Base-by-base conservation (phyloP, 1,140 invertebrate species). In the Monochamus saltuarius region DNA sequence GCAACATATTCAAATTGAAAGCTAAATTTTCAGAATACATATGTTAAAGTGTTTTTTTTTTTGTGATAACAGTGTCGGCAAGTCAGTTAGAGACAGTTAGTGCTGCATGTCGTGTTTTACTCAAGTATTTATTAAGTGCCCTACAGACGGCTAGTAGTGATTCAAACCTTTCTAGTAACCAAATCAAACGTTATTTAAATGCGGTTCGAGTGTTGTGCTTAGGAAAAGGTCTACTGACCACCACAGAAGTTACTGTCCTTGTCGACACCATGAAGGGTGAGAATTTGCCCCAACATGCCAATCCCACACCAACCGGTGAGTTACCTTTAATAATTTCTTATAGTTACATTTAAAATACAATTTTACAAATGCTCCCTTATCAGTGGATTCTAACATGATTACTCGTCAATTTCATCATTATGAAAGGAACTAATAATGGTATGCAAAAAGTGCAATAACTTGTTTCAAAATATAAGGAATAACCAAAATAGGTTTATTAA, bases 201-300 rank as follows among this genome's bases (percentile, higher is more conserved):
- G 82, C 85, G 4, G 82, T 87, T 59, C 78, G 79, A 58, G 82
- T 84, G 11, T 69, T 87, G 60, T 87, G 85, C 63, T 79, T 78
- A 17, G 85, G 84, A 10, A 79, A 81, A 47, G 81, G 82, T 36
- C 72, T 82, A 19, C 77, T 87, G 4, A 79, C 80, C 13, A 78
- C 80, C 40, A 69, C 79, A 4, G 85, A 87, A 72, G 82, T 89
- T 56, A 76, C 83, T 16, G 81, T 83, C 19, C 79, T 89, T 11
- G 82, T 83, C 11, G 81, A 84, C 45, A 81, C 83, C 13, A 83
- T 90, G 81, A 88, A 88, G 69, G 84, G 84, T 65, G 83, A 87
- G 38, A 86, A 85, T 72, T 70, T 85, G 62, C 87, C 87, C 14
- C 75, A 82, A 14, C 78, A 79, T 55, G 75, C 84, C 29, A 83